Conservation (phyloP, 1,140 invertebrate species). For the Phymorhynchus buccinoides region DNA sequence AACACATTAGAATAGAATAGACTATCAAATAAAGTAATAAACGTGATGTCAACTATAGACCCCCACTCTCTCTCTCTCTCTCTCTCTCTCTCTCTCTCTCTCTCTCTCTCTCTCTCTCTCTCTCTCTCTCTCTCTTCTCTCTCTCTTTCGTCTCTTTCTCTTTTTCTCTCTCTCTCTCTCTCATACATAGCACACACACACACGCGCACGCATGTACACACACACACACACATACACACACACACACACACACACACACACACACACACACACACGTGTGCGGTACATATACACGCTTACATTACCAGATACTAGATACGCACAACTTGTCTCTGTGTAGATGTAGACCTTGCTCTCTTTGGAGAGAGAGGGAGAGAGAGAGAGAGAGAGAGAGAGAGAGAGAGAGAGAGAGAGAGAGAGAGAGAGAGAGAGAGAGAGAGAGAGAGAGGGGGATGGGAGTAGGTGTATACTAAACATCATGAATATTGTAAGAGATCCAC, state of each 20-base stretch:
- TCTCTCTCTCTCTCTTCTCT: too few species aligned
- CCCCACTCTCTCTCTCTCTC: too few species aligned
- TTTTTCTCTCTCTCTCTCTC: too few species aligned
- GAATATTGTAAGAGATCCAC: too few species aligned
- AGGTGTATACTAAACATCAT: too few species aligned
- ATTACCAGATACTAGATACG: background rate
- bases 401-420: background rate
- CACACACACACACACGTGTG: background rate
- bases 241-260: constrained; percentile 17
- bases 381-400: background rate
- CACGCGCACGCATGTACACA: background rate
- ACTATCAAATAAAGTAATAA: too few species aligned
- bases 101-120: too few species aligned
- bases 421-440: background rate
- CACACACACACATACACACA: constrained; percentile 17
- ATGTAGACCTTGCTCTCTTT: too few species aligned
- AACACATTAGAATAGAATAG: background rate
- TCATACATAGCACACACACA: background rate
- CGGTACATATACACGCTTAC: constrained; percentile 4
- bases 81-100: too few species aligned
- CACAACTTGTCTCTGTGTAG: too few species aligned
- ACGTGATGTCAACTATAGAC: too few species aligned
- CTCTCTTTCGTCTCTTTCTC: too few species aligned
- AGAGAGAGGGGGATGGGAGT: background rate
- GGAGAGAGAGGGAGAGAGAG: background rate